Evolutionary conservation across 2,888 invertebrate species (phyloP).

Genomic region (Campaea margaritaria): DNA sequence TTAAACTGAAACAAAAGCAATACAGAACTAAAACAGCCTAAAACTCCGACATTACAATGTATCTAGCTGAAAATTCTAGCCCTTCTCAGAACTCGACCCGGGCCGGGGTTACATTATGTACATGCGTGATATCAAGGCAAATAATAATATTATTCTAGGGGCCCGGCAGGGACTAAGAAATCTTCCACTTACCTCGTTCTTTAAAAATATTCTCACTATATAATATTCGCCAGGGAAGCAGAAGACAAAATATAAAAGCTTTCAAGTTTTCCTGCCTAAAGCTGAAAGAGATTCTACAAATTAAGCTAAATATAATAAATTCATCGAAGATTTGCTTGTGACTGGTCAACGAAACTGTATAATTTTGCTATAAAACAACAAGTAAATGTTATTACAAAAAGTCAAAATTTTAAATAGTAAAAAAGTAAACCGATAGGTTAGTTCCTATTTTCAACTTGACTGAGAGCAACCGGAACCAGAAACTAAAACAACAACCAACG

Average conservation of each 20-base stretch:
- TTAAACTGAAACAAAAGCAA: background rate
- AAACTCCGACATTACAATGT: background rate
- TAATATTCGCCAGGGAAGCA: background rate
- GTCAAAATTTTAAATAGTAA: too few species aligned
- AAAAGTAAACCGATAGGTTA: too few species aligned
- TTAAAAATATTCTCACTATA: constrained; percentile 15
- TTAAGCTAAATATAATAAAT: too few species aligned
- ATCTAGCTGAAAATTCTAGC: background rate
- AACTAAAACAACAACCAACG: too few species aligned
- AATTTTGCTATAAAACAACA: too few species aligned
- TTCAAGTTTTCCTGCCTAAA: too few species aligned
- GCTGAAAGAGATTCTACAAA: too few species aligned
- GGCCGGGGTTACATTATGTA: constrained; percentile 13
- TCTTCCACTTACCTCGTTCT: constrained; percentile 10
- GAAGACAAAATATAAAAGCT: background rate
- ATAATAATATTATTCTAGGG: constrained; percentile 19
- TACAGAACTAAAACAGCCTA: background rate
- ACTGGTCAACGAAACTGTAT: too few species aligned
- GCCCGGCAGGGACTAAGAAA: constrained; percentile 14
- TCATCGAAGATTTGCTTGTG: too few species aligned
- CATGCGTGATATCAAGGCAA: constrained; percentile 19
- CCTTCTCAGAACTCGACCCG: constrained; percentile 10
- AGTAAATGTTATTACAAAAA: too few species aligned
- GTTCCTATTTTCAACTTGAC: too few species aligned
- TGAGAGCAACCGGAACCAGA: too few species aligned